These are phyloP conservation scores for Dascyllus trimaculatus DNA, from an alignment of 2,113 vertebrate genomes.

Conservation along the genomic window DNA sequence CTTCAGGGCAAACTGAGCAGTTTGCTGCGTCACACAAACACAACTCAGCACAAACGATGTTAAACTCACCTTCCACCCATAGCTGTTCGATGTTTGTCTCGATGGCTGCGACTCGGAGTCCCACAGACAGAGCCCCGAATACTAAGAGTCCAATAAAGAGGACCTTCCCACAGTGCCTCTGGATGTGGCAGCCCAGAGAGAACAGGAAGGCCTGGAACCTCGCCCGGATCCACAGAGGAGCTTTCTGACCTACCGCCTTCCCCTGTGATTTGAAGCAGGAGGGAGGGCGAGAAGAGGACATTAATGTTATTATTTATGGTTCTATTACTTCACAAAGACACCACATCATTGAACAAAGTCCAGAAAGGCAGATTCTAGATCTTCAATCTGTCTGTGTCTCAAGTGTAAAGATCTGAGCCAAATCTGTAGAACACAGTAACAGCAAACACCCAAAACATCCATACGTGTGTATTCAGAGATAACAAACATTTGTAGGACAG, in stretches of 20 bases:
- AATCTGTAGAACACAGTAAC: neutral
- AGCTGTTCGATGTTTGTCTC: slow-evolving; percentile 98
- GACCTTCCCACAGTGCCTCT: slow-evolving; percentile 97
- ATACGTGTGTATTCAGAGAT: no score
- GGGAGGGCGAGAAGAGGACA: slow-evolving; percentile 61
- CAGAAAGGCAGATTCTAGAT: neutral
- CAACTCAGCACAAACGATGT: neutral
- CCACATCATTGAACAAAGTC: slow-evolving; percentile 2
- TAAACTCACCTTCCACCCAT: slow-evolving; percentile 98
- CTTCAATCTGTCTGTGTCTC: neutral
- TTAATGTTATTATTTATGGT: slow-evolving; percentile 32
- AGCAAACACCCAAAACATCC: neutral
- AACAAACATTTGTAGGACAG: no score
- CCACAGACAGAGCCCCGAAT: slow-evolving; percentile 95
- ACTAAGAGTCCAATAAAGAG: slow-evolving; percentile 96
- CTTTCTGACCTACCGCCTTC: slow-evolving; percentile 90
- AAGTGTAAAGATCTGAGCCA: no score
- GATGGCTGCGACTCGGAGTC: slow-evolving; percentile 93
- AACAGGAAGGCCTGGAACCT: slow-evolving; percentile 97
- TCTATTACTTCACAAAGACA: slow-evolving; percentile 34
- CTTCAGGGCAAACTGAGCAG: no score
- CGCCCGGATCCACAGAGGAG: slow-evolving; percentile 95
- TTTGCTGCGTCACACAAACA: slow-evolving; percentile 1
- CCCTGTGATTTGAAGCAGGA: slow-evolving; percentile 83
- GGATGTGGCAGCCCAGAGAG: slow-evolving; percentile 95